Percentiles rank a stretch among this genome's conserved stretches.
Evolutionary conservation across 2,797 vertebrate species (phyloP).

Genomic region (Gephyroberyx darwinii): DNA sequence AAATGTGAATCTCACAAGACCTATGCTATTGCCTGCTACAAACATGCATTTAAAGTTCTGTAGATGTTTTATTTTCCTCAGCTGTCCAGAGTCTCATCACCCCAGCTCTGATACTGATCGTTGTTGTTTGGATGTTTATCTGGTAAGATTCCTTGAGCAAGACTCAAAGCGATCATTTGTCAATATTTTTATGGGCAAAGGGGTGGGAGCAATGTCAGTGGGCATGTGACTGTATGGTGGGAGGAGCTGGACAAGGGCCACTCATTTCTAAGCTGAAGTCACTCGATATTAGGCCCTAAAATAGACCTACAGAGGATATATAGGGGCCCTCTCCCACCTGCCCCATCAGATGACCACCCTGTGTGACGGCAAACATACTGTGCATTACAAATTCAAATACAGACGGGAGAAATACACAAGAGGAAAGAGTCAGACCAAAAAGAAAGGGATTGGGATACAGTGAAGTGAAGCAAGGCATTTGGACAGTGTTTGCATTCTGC

Average conservation of each 20-base stretch:
- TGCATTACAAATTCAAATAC: background rate
- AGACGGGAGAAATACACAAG: constrained; percentile 22
- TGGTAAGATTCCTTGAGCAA: constrained; percentile 10
- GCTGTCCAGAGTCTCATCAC: constrained; percentile 9
- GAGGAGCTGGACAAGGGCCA: constrained; percentile 61
- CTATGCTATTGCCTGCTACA: background rate
- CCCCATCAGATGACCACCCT: constrained; percentile 49
- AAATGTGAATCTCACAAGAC: constrained; percentile 24
- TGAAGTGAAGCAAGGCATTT: constrained; percentile 33
- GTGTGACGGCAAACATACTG: constrained; percentile 33
- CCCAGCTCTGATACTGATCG: background rate
- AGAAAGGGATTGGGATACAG: constrained; percentile 25
- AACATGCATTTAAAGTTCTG: background rate
- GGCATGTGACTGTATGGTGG: constrained; percentile 69
- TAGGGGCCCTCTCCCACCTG: constrained; percentile 60
- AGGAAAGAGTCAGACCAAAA: constrained; percentile 12
- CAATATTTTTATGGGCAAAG: constrained; percentile 66
- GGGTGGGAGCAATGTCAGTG: constrained; percentile 45
- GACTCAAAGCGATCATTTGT: constrained; percentile 52
- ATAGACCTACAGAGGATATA: constrained; percentile 86
- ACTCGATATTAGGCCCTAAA: constrained; percentile 87
- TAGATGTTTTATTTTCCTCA: constrained; percentile 7
- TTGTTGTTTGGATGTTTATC: constrained; percentile 42
- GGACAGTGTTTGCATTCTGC: constrained; percentile 19
- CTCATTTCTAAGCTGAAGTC: constrained; percentile 77